Conservation (phyloP, 2,888 invertebrate genomes). For the Lysandra coridon region DNA sequence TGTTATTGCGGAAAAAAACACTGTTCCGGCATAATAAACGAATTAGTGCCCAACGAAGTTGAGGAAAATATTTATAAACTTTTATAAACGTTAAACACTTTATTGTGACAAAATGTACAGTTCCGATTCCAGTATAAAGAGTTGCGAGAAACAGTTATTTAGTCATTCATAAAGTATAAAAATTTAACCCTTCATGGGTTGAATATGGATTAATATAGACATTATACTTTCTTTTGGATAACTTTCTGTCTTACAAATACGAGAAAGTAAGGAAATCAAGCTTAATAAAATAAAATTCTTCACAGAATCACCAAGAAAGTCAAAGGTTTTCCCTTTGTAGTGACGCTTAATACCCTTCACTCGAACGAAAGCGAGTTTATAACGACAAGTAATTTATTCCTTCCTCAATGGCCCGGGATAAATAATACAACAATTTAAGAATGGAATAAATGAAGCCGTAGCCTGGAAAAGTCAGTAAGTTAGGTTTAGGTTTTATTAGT, state of each 20-base stretch:
- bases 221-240: neutral
- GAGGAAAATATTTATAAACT: too few relatives aligned
- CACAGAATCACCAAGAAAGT: neutral
- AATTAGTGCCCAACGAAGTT: too few relatives aligned
- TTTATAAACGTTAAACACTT: too few relatives aligned
- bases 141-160: too few relatives aligned
- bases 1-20: too few relatives aligned
- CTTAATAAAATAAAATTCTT: neutral
- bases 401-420: slow-evolving; percentile 24
- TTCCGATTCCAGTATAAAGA: too few relatives aligned
- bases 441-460: slow-evolving; percentile 26
- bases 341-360: slow-evolving; percentile 28
- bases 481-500: neutral
- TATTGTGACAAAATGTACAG: too few relatives aligned
- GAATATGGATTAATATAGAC: too few relatives aligned
- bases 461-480: neutral
- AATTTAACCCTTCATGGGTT: too few relatives aligned
- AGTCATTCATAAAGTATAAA: too few relatives aligned
- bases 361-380: slow-evolving; percentile 30
- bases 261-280: neutral
- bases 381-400: slow-evolving; percentile 28
- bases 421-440: slow-evolving; percentile 30
- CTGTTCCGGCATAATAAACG: too few relatives aligned
- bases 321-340: slow-evolving; percentile 5
- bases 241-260: neutral